Evolutionary conservation across 2,888 invertebrate species (phyloP).

Genomic region (Anoplius nigerrimus): DNA sequence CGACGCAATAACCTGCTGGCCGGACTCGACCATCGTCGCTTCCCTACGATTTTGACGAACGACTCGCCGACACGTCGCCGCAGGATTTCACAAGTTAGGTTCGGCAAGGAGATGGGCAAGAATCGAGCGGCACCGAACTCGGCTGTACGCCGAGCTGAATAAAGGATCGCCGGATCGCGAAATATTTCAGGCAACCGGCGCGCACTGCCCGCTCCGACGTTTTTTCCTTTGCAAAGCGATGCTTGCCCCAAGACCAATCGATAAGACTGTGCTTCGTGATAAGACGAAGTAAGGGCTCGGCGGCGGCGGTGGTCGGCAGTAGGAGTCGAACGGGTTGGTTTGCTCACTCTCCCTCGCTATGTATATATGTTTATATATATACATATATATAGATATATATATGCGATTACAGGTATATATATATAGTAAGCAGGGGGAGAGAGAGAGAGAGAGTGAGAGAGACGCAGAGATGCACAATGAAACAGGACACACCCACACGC

Average conservation of each 20-base stretch:
- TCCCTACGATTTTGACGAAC: too few species aligned
- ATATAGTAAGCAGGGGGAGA: neutral
- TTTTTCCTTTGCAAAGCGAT: constrained; percentile 44
- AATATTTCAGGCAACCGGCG: constrained; percentile 11
- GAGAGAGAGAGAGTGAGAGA: neutral
- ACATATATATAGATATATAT: neutral
- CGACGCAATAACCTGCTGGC: too few species aligned
- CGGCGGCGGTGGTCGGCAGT: constrained; percentile 18
- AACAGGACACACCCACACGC: neutral
- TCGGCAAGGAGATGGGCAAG: too few species aligned
- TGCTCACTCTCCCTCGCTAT: too few species aligned
- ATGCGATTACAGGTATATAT: neutral
- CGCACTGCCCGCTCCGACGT: constrained; percentile 22
- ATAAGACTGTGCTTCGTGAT: constrained; percentile 41
- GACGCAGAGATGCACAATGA: neutral
- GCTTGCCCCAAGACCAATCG: constrained; percentile 39
- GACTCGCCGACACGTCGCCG: too few species aligned
- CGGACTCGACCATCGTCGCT: too few species aligned
- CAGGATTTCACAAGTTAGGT: too few species aligned
- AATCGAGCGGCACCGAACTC: too few species aligned
- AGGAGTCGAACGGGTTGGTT: neutral
- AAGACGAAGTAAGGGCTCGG: constrained; percentile 34
- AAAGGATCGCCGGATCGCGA: constrained; percentile 6
- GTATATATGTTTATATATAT: constrained; percentile 2
- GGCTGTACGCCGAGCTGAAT: too few species aligned